Percentiles rank a stretch among this genome's conserved stretches.
These are phyloP conservation scores for Peromyscus nudipes DNA, from an alignment of 2,797 vertebrate genomes.

Conservation along the genomic window DNA sequence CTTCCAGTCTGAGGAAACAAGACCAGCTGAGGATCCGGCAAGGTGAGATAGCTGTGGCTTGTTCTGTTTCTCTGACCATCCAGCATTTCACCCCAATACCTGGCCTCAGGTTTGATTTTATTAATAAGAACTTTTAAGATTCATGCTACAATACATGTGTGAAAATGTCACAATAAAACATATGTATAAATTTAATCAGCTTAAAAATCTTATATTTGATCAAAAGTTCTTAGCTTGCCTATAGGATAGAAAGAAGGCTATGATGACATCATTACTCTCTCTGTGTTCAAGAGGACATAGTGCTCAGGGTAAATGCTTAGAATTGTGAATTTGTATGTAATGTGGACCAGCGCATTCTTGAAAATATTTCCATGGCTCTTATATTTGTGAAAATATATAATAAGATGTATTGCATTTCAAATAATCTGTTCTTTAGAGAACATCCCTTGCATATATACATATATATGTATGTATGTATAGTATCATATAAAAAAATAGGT, in stretches of 20 bases:
- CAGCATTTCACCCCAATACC: no score
- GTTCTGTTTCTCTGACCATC: no score
- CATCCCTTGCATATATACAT: neutral
- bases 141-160: no score
- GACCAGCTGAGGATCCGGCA: no score
- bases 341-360: neutral
- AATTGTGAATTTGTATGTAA: neutral
- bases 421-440: neutral
- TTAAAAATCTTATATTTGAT: conserved; percentile 13
- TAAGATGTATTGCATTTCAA: neutral
- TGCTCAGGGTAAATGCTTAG: neutral
- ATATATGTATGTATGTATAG: neutral
- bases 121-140: no score
- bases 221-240: neutral
- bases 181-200: neutral
- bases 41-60: no score
- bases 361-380: neutral
- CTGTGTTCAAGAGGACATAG: neutral
- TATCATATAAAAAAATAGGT: neutral
- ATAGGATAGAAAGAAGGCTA: neutral
- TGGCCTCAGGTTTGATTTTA: no score
- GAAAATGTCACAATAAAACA: neutral
- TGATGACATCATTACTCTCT: neutral
- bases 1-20: no score
- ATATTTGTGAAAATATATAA: conserved; percentile 16